Percentiles rank a stretch among this genome's conserved stretches.
These are phyloP conservation scores for Nymphicus hollandicus DNA, from an alignment of 2,113 vertebrate species.

Conservation along the genomic window DNA sequence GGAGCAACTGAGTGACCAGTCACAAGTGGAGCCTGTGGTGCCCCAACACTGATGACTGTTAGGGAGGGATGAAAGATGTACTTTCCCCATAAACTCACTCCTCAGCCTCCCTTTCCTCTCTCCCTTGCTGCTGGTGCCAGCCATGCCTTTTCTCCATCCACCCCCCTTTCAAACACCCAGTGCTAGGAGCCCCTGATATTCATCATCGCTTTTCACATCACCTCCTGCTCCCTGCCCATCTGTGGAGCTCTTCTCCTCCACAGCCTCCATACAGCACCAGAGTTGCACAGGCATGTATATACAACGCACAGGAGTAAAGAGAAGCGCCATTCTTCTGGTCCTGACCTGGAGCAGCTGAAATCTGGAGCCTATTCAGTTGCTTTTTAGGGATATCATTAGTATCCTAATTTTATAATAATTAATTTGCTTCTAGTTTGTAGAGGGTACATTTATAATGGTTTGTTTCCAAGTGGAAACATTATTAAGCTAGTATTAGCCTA, in stretches of 20 bases:
- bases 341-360: neutral
- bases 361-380: neutral
- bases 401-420: neutral
- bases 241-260: neutral
- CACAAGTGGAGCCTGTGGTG: accelerated
- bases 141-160: neutral
- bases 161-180: accelerated
- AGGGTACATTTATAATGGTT: neutral
- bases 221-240: neutral
- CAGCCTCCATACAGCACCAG: accelerated
- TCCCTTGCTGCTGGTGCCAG: neutral
- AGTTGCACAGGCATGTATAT: neutral
- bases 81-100: neutral
- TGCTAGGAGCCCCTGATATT: accelerated
- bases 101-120: neutral
- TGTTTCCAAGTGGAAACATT: neutral
- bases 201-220: accelerated
- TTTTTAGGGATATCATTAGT: neutral
- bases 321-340: neutral
- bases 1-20: neutral
- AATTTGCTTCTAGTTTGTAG: neutral
- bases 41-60: accelerated
- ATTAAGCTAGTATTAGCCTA: neutral
- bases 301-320: neutral
- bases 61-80: neutral